phyloP scores from a whole-genome alignment of 1,140 invertebrate species.

The Gryon sp. region DNA sequence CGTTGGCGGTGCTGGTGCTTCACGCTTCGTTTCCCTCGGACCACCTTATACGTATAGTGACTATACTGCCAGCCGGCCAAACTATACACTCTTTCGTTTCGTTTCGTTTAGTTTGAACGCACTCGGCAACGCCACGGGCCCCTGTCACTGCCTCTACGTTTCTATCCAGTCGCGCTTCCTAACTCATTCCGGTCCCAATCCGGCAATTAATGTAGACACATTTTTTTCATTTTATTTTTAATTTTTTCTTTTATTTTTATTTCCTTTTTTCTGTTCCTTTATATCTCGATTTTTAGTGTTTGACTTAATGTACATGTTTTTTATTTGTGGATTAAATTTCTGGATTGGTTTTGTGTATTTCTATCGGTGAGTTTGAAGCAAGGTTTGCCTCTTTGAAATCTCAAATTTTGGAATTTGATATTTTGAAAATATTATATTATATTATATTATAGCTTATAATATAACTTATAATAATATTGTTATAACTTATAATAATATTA shows the following conservation, averaged over 20 bases:
- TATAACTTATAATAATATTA: no score
- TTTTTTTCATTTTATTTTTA: background rate
- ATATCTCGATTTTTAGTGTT: no score
- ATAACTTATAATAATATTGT: no score
- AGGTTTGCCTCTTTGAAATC: no score
- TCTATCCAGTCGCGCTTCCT: constrained; percentile 29
- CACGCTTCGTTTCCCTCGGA: constrained; percentile 66
- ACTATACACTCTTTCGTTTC: constrained; percentile 52
- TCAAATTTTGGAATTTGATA: no score
- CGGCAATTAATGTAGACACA: background rate
- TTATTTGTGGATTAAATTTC: no score
- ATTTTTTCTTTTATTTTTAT: background rate
- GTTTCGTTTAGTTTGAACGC: constrained; percentile 55
- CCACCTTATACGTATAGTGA: constrained; percentile 60
- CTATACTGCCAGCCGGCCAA: constrained; percentile 13
- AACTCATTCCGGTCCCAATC: constrained; percentile 21
- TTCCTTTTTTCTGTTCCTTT: no score
- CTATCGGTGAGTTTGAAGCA: no score
- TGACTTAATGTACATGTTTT: no score
- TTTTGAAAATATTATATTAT: no score
- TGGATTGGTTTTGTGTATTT: no score
- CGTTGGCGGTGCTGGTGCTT: constrained; percentile 59
- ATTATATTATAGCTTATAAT: no score
- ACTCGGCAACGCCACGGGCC: constrained; percentile 58
- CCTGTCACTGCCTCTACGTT: constrained; percentile 38